phyloP scores from a whole-genome alignment of 2,797 vertebrate genomes.

The Gambelia wislizenii region DNA sequence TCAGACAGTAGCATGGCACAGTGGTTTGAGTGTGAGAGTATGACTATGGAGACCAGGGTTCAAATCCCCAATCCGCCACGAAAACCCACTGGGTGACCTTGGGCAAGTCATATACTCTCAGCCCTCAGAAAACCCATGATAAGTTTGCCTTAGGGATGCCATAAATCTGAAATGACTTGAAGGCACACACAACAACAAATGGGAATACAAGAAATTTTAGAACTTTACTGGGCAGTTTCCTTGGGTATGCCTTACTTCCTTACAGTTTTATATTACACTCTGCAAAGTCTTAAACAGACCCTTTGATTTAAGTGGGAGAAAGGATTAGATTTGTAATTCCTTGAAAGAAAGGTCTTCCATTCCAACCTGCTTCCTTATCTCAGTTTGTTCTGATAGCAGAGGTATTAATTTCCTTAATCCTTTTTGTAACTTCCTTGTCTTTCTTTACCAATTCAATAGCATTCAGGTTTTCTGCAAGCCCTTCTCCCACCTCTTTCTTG shows the following conservation, averaged over 20 bases:
- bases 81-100: too few relatives aligned
- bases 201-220: slow-evolving; percentile 10
- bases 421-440: slow-evolving; percentile 2
- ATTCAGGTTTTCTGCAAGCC: slow-evolving; percentile 5
- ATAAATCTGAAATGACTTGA: too few relatives aligned
- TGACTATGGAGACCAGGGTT: too few relatives aligned
- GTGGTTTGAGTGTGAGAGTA: too few relatives aligned
- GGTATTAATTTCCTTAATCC: slow-evolving; percentile 34
- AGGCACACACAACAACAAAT: too few relatives aligned
- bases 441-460: slow-evolving; percentile 27
- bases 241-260: background rate
- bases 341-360: slow-evolving; percentile 47
- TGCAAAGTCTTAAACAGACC: slow-evolving; percentile 37
- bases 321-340: slow-evolving; percentile 44
- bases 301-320: background rate
- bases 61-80: too few relatives aligned
- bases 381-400: slow-evolving; percentile 34
- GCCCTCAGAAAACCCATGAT: too few relatives aligned
- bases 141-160: too few relatives aligned
- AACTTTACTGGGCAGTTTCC: slow-evolving; percentile 47
- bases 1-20: too few relatives aligned
- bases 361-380: slow-evolving; percentile 58
- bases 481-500: background rate
- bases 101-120: too few relatives aligned
- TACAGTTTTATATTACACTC: background rate